These are phyloP conservation scores for Melanotus villosus DNA, from an alignment of 2,888 invertebrate species.

Conservation along the genomic window DNA sequence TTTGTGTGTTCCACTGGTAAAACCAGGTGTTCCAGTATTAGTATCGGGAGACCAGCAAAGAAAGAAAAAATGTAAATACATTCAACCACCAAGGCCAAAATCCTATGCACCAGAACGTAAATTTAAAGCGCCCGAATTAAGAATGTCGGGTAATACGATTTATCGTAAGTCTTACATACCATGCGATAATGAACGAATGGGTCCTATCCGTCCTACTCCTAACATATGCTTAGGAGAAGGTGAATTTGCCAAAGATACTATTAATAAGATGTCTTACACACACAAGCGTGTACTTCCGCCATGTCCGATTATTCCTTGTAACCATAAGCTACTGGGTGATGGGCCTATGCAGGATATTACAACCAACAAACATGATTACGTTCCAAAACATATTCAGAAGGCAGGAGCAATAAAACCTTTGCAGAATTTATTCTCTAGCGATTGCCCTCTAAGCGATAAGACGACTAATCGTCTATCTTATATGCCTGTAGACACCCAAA, in stretches of 20 bases:
- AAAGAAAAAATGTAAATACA: slow-evolving; percentile 41
- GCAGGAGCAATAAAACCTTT: slow-evolving; percentile 66
- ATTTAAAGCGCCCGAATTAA: slow-evolving; percentile 73
- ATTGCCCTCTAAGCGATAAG: slow-evolving; percentile 67
- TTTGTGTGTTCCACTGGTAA: slow-evolving; percentile 59
- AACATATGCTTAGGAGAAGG: slow-evolving; percentile 68
- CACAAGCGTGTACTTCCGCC: slow-evolving; percentile 72
- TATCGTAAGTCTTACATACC: slow-evolving; percentile 78
- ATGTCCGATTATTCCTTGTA: slow-evolving; percentile 73
- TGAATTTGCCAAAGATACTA: slow-evolving; percentile 69
- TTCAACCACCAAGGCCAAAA: slow-evolving; percentile 38
- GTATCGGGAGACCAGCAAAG: slow-evolving; percentile 51
- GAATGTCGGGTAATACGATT: slow-evolving; percentile 75
- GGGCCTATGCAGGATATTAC: slow-evolving; percentile 82
- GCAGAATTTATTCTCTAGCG: slow-evolving; percentile 62
- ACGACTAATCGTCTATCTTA: slow-evolving; percentile 74
- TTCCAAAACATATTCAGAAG: slow-evolving; percentile 73
- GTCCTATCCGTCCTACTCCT: slow-evolving; percentile 63
- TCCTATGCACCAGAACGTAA: slow-evolving; percentile 69
- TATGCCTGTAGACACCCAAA: slow-evolving; percentile 67
- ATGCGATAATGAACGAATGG: slow-evolving; percentile 63
- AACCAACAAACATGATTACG: slow-evolving; percentile 81
- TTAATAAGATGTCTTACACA: slow-evolving; percentile 72
- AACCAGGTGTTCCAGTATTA: slow-evolving; percentile 48
- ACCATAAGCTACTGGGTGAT: slow-evolving; percentile 75